phyloP scores from a whole-genome alignment of 2,888 invertebrate species.

The Hypena proboscidalis region DNA sequence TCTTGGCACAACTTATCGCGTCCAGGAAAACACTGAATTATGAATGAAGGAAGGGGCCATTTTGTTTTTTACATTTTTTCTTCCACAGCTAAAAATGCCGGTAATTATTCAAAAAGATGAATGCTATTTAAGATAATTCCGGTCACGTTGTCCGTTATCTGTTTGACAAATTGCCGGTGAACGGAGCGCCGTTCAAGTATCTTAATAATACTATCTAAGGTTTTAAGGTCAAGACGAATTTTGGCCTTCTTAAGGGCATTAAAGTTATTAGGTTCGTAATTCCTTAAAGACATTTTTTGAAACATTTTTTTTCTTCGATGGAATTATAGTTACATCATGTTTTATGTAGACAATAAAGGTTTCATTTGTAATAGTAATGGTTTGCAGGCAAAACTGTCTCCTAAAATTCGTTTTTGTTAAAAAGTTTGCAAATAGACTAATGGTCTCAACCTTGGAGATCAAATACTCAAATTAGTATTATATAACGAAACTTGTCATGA shows the following conservation, averaged over 20 bases:
- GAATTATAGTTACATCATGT: no score
- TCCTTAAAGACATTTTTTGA: no score
- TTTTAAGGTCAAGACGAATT: constrained; percentile 36
- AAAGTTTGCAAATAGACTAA: no score
- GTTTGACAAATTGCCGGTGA: constrained; percentile 75
- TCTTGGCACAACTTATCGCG: constrained; percentile 4
- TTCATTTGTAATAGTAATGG: no score
- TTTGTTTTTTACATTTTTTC: constrained; percentile 43
- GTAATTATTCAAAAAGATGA: constrained; percentile 79
- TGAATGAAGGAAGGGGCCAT: constrained; percentile 44
- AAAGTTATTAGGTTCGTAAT: no score
- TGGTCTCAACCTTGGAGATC: no score
- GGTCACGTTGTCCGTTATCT: constrained; percentile 77
- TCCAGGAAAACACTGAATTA: constrained; percentile 22
- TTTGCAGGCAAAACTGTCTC: no score
- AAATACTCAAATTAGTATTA: no score
- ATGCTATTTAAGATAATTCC: constrained; percentile 74
- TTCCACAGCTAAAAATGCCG: constrained; percentile 51
- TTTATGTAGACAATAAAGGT: no score
- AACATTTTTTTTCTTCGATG: no score
- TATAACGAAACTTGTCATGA: no score
- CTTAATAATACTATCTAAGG: constrained; percentile 50
- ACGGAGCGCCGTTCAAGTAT: constrained; percentile 64
- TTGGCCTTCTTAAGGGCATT: constrained; percentile 9
- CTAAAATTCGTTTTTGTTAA: no score